A percentile compares a stretch with the other conserved stretches of the same genome.
Conservation (phyloP, 2,113 vertebrate species). For the Galeopterus variegatus region DNA sequence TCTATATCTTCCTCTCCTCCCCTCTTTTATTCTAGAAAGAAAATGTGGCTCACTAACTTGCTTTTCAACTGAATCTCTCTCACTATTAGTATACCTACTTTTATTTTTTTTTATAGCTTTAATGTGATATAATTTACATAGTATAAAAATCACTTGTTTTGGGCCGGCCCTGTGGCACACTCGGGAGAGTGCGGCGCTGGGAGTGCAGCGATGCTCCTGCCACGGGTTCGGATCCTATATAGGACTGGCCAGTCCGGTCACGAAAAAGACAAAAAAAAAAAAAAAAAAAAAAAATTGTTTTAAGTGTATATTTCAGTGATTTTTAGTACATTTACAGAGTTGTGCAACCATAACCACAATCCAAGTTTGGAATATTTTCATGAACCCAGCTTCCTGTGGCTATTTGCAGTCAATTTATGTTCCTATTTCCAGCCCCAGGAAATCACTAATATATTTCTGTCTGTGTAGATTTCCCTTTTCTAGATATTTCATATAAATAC, state of each 20-base stretch:
- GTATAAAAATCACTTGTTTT: neutral
- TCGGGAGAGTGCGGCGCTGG: too few relatives aligned
- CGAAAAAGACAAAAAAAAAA: too few relatives aligned
- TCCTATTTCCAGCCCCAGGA: neutral
- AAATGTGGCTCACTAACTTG: neutral
- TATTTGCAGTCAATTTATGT: neutral
- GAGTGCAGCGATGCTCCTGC: too few relatives aligned
- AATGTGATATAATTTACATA: neutral
- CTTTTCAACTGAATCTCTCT: neutral
- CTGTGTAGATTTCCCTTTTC: neutral
- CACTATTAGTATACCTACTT: neutral
- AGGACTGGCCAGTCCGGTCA: too few relatives aligned
- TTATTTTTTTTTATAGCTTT: neutral
- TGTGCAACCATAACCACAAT: neutral
- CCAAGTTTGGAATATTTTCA: neutral
- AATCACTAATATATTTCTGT: neutral
- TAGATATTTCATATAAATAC: neutral
- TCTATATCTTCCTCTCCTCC: neutral
- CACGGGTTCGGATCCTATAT: too few relatives aligned
- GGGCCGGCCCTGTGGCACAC: too few relatives aligned
- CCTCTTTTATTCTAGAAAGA: neutral
- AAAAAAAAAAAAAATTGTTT: too few relatives aligned
- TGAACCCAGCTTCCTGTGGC: neutral
- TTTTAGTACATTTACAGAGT: neutral
- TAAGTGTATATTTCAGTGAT: neutral